These are phyloP conservation scores for Caenorhabditis elegans DNA, from an alignment of 1,140 invertebrate genomes.

Conservation along the genomic window DNA sequence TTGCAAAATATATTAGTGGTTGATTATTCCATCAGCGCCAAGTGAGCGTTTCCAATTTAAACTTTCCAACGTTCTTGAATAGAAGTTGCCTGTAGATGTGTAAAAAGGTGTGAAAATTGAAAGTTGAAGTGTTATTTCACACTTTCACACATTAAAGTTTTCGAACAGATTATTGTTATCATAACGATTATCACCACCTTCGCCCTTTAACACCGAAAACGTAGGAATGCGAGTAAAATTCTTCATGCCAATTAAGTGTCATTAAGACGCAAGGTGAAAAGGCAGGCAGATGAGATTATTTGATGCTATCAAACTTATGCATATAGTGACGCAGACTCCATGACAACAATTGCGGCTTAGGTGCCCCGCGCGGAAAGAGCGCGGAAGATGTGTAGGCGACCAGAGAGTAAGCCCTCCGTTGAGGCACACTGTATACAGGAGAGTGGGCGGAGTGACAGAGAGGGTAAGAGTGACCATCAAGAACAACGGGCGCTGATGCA, in stretches of 20 bases:
- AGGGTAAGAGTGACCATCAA: slow-evolving; percentile 20
- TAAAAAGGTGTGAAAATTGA: neutral
- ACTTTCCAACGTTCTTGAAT: neutral
- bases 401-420: neutral
- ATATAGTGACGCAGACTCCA: neutral
- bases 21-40: too few relatives aligned
- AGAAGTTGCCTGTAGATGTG: neutral
- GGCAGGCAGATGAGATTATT: neutral
- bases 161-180: neutral
- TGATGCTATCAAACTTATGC: slow-evolving; percentile 14
- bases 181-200: neutral
- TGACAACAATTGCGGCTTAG: neutral
- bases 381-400: neutral
- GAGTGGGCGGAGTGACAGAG: slow-evolving; percentile 7
- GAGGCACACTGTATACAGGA: neutral
- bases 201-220: too few relatives aligned
- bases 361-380: neutral
- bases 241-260: slow-evolving; percentile 7
- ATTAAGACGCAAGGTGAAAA: neutral
- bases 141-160: neutral
- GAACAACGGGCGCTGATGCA: neutral
- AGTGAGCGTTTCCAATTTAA: slow-evolving; percentile 5
- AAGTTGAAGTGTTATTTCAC: neutral
- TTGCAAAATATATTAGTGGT: neutral
- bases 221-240: too few relatives aligned